Evolutionary conservation across 2,113 vertebrate genomes (phyloP).

Genomic region (Sebastes schlegelii): DNA sequence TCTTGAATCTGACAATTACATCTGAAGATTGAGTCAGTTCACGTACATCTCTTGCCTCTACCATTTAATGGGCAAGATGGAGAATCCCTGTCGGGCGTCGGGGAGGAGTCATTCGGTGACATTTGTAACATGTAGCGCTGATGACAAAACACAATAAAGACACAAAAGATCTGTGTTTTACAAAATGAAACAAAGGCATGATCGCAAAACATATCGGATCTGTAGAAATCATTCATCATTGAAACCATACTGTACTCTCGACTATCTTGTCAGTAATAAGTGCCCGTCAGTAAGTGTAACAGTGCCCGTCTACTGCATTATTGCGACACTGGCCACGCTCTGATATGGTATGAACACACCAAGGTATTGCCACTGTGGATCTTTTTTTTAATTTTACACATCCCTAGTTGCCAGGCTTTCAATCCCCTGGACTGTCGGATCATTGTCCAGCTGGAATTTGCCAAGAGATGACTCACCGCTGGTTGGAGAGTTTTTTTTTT

Average conservation of each 20-base stretch:
- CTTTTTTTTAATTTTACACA: neutral
- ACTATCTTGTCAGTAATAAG: neutral
- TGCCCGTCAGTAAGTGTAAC: neutral
- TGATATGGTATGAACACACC: neutral
- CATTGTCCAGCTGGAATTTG: neutral
- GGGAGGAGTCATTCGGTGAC: neutral
- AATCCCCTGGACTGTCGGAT: neutral
- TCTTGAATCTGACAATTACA: slow-evolving; percentile 14
- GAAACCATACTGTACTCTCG: neutral
- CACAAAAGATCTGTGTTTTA: neutral
- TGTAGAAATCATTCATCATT: neutral
- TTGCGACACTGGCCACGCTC: neutral
- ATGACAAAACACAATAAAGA: neutral
- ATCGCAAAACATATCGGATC: neutral
- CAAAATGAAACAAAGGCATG: neutral
- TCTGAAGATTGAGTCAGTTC: neutral
- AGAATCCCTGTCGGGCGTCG: neutral
- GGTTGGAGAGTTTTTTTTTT: neutral
- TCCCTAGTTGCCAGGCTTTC: neutral
- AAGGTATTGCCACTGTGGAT: neutral
- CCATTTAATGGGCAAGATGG: neutral
- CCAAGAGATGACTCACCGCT: neutral
- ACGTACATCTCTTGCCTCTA: neutral
- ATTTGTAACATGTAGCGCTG: too few species aligned
- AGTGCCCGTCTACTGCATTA: neutral